Evolutionary conservation across 2,113 vertebrate species (phyloP), one percentile per base, ranked within the genome.

Genomic region (Uria lomvia): DNA sequence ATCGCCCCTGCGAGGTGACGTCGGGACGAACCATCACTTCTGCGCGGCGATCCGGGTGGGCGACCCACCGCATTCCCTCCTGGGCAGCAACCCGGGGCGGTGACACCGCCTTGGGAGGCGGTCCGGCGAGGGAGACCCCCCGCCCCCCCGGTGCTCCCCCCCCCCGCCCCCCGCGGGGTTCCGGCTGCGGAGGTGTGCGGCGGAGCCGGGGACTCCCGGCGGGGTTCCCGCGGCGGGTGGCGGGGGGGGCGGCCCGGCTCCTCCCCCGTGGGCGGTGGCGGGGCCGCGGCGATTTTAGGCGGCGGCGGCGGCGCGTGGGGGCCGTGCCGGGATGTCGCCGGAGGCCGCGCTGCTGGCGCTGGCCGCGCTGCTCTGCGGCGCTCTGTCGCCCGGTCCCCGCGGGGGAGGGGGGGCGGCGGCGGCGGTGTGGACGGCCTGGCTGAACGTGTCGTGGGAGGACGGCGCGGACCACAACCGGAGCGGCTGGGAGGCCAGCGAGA

Each of bases 381-480:
- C 26, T 63, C 94, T 76, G 55, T 62, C 45, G 80, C 79, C 88
- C 60, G 92, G 82, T 15, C 95, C 94, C 81, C 70, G 88, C 7
- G 94, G 96, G 38, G 71, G 50, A 43, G 43, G 16, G 43, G 43
- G 43, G 42, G 81, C 63, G 53, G 94, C 60, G 32, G 40, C 40
- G 40, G 40, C 94, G 6, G 94, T 98, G 78, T 98, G 98, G 98
- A 98, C 98, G 2, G 98, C 98, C 8, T 98, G 98, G 96, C 91
- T 99, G 56, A 98, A 98, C 92, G 98, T 98, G 72, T 98, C 98
- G 23, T 99, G 97, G 97, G 91, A 92, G 59, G 90, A 53, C 40
- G 74, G 94, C 67, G 80, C 76, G 8, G 90, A 91, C 56, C 95
- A 24, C 36, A 98, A 98, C 97, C 94, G 75, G 80, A 98, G 98